phyloP scores from a whole-genome alignment of 2,888 invertebrate species.

The Galeopsomyia nigrocyanea region DNA sequence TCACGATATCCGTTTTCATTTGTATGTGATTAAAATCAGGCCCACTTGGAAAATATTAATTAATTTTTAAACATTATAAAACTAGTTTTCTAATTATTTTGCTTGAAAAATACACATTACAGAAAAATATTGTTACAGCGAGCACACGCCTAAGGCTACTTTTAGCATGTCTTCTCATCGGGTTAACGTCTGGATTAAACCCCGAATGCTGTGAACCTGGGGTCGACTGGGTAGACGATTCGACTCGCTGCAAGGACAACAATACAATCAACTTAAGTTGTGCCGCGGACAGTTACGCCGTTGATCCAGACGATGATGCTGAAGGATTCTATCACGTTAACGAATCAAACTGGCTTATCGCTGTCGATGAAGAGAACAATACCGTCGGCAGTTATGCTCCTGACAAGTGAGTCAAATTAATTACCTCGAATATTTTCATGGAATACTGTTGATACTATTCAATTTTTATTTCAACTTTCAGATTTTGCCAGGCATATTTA shows the following conservation, averaged over 20 bases:
- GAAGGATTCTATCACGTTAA: conserved; percentile 42
- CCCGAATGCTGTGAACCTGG: conserved; percentile 29
- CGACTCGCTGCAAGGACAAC: conserved; percentile 57
- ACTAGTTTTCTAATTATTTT: no score
- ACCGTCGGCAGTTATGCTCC: conserved; percentile 20
- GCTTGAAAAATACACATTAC: no score
- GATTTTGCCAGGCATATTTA: conserved; percentile 62
- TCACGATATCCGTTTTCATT: no score
- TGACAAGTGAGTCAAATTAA: conserved; percentile 7
- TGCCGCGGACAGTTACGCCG: conserved; percentile 52
- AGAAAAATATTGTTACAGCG: no score
- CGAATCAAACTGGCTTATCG: conserved; percentile 31
- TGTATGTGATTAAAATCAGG: no score
- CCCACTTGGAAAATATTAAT: no score
- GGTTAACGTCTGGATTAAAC: neutral
- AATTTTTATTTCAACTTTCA: conserved; percentile 44
- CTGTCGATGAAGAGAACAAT: conserved; percentile 25
- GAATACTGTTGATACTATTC: neutral
- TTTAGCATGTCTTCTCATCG: neutral
- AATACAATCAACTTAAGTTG: conserved; percentile 52
- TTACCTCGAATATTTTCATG: no score
- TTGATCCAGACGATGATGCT: conserved; percentile 53
- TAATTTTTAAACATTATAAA: no score
- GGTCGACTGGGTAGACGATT: conserved; percentile 33
- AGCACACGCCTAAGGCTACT: conserved; percentile 1